A percentile compares a stretch with the other conserved stretches of the same genome.
These are phyloP conservation scores for Zoanthus gigantus DNA, from an alignment of 92 coral and sea anemone genomes.

Conservation along the genomic window DNA sequence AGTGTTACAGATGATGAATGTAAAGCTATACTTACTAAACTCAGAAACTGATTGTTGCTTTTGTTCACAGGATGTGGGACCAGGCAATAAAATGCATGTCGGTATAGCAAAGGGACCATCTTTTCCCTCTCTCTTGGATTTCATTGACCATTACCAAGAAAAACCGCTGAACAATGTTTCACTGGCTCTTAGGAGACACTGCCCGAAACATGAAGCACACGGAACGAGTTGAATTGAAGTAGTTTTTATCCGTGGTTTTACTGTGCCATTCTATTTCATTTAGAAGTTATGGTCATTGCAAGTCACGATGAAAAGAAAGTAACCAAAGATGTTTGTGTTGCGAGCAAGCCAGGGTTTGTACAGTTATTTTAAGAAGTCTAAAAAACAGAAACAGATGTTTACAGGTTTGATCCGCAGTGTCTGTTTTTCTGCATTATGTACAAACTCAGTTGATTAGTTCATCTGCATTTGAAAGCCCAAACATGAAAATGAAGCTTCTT, in stretches of 20 bases:
- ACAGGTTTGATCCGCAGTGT: neutral
- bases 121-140: slow-evolving; percentile 67
- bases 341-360: neutral
- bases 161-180: slow-evolving; percentile 82
- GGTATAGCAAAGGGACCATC: slow-evolving; percentile 83
- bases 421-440: neutral
- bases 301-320: neutral
- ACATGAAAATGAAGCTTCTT: neutral
- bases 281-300: neutral
- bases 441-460: neutral
- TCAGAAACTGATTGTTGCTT: neutral
- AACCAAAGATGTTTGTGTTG: neutral
- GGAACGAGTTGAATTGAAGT: neutral
- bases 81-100: slow-evolving; percentile 59
- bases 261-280: neutral
- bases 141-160: slow-evolving; percentile 70
- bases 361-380: neutral
- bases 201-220: slow-evolving; percentile 53
- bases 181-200: slow-evolving; percentile 77
- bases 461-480: neutral
- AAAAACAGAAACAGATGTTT: neutral
- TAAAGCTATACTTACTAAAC: neutral
- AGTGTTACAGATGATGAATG: no score
- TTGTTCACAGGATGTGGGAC: slow-evolving; percentile 73
- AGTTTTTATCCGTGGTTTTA: neutral